Percentiles rank a stretch among this genome's conserved stretches.
phyloP scores from a whole-genome alignment of 2,113 vertebrate species.

The Lethenteron camtschaticum region DNA sequence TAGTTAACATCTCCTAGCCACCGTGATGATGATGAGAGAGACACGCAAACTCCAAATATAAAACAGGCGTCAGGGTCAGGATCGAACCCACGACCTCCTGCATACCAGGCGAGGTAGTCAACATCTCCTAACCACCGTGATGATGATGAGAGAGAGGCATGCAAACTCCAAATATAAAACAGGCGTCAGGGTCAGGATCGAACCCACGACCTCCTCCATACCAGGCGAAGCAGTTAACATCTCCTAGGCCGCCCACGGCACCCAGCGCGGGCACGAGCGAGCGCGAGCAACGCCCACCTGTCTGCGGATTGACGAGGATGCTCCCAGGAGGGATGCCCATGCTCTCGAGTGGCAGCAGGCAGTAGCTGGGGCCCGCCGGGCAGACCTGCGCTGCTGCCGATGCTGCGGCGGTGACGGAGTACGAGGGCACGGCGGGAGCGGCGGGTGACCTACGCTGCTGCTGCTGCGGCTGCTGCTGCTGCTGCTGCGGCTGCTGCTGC shows the following conservation, averaged over 20 bases:
- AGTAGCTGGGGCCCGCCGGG: conserved; percentile 41
- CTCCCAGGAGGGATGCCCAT: conserved; percentile 69
- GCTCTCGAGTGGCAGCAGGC: conserved; percentile 52
- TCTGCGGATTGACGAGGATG: conserved; percentile 74
- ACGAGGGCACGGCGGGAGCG: conserved; percentile 19
- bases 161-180: no score
- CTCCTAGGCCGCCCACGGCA: no score
- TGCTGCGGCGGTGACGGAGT: conserved; percentile 21
- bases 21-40: no score
- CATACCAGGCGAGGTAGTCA: not conserved
- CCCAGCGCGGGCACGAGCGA: no score
- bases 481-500: no score
- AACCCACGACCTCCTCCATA: not conserved
- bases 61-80: no score
- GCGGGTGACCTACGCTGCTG: conserved; percentile 31
- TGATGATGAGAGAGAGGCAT: no score
- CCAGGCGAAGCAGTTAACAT: no score
- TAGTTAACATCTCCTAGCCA: no score
- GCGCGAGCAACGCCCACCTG: conserved; percentile 26
- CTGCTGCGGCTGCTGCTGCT: conserved; percentile 18
- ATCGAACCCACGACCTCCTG: not conserved
- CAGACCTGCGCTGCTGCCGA: conserved; percentile 30
- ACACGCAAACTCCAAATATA: no score
- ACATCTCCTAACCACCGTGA: not conserved
- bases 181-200: no score